Conservation (phyloP, 2,888 invertebrate species). For the Drosophila meridiana region DNA sequence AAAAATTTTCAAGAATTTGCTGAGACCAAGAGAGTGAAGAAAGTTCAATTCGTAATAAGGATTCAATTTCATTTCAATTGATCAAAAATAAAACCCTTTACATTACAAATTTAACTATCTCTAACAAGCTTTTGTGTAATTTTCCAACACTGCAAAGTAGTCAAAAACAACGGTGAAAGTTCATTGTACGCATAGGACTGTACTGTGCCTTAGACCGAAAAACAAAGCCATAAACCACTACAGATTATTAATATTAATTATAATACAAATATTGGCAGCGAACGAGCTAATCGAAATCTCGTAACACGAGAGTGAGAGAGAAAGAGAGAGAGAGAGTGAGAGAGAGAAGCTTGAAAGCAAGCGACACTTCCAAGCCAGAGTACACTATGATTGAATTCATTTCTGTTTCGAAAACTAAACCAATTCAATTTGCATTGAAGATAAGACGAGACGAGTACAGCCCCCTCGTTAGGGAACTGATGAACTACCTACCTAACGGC, state of each 20-base stretch:
- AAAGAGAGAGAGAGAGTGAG: slow-evolving; percentile 2
- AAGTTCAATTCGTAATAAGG: no score
- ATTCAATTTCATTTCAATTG: no score
- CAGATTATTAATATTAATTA: slow-evolving; percentile 13
- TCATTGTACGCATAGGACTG: slow-evolving; percentile 42
- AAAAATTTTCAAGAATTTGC: not conserved
- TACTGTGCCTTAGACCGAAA: slow-evolving; percentile 12
- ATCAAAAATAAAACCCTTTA: not conserved
- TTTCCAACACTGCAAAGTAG: slow-evolving; percentile 8
- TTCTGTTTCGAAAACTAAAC: slow-evolving; percentile 35
- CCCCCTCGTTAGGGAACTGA: slow-evolving; percentile 31
- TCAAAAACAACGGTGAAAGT: slow-evolving; percentile 22
- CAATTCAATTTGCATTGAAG: slow-evolving; percentile 67
- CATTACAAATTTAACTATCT: not conserved
- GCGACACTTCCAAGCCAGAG: slow-evolving; percentile 11
- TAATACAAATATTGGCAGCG: slow-evolving; percentile 27
- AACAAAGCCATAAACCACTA: slow-evolving; percentile 41
- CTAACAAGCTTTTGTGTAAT: not conserved
- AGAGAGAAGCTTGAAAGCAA: slow-evolving; percentile 8
- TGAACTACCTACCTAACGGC: slow-evolving; percentile 29
- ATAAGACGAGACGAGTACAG: slow-evolving; percentile 37
- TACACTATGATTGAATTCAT: slow-evolving; percentile 16
- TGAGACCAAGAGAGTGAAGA: not conserved
- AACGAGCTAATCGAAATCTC: slow-evolving; percentile 40
- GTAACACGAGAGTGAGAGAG: slow-evolving; percentile 10